Conservation (phyloP, 37 sponge, comb jelly and placozoan species). For the Beroe ovata region DNA sequence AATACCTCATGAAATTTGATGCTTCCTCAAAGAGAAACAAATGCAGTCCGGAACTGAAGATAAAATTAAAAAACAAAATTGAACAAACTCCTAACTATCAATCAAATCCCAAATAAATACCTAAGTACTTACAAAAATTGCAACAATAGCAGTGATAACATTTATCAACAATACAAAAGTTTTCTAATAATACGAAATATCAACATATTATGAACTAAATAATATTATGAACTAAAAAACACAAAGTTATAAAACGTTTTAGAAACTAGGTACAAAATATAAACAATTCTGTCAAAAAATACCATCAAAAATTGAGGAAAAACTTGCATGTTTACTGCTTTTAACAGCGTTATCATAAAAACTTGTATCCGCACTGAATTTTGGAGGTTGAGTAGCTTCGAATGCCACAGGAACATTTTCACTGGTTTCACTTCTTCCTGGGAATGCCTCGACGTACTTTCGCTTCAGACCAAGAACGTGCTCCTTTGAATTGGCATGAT, state of each 20-base stretch:
- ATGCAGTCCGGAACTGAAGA: too few species aligned
- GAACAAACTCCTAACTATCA: too few species aligned
- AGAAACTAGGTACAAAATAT: too few species aligned
- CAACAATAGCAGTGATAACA: too few species aligned
- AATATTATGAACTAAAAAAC: background rate
- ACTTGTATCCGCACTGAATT: background rate
- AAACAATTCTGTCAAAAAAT: too few species aligned
- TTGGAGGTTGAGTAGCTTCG: constrained; percentile 52
- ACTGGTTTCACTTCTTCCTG: background rate
- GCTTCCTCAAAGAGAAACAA: too few species aligned
- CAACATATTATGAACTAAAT: background rate
- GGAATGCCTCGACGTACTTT: background rate
- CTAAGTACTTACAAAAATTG: too few species aligned
- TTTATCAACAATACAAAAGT: constrained; percentile 14
- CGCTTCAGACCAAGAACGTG: background rate
- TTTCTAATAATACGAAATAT: background rate
- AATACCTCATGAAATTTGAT: too few species aligned
- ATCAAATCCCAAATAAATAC: too few species aligned
- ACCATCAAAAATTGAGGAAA: constrained; percentile 40
- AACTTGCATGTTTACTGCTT: background rate
- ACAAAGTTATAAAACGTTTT: background rate
- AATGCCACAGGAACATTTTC: background rate
- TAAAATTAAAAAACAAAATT: too few species aligned
- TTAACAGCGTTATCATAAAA: constrained; percentile 19
- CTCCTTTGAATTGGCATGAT: background rate